phyloP scores from a whole-genome alignment of 2,888 invertebrate genomes.

The Hyalella azteca region DNA sequence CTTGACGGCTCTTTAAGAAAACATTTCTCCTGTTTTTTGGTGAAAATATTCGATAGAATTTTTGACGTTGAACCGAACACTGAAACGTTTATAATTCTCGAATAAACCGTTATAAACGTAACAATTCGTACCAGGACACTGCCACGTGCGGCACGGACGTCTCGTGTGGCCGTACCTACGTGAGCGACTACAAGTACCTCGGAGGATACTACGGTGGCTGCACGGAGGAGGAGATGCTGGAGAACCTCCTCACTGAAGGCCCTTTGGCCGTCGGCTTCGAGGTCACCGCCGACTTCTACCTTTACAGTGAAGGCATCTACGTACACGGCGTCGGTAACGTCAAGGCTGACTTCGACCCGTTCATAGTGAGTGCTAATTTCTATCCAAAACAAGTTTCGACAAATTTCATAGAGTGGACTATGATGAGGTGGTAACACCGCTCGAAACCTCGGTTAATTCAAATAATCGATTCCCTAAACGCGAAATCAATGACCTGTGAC shows the following conservation, averaged over 20 bases:
- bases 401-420: no score
- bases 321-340: slow-evolving; percentile 42
- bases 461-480: no score
- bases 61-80: not conserved
- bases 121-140: not conserved
- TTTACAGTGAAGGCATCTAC: slow-evolving; percentile 49
- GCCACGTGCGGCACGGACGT: slow-evolving; percentile 28
- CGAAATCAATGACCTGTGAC: no score
- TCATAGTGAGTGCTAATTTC: slow-evolving; percentile 41
- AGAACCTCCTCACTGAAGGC: slow-evolving; percentile 64
- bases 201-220: slow-evolving; percentile 63
- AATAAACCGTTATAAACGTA: not conserved
- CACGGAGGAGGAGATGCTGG: slow-evolving; percentile 65
- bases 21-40: no score
- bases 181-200: slow-evolving; percentile 65
- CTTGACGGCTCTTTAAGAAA: no score
- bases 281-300: slow-evolving; percentile 60
- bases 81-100: not conserved
- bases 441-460: no score
- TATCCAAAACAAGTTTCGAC: no score
- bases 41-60: no score
- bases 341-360: slow-evolving; percentile 47
- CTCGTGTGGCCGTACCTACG: slow-evolving; percentile 63
- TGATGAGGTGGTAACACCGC: no score
- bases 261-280: slow-evolving; percentile 65